Percentiles rank a stretch among this genome's conserved stretches.
Conservation (phyloP, 1,140 invertebrate genomes). For the Amphibalanus amphitrite region DNA sequence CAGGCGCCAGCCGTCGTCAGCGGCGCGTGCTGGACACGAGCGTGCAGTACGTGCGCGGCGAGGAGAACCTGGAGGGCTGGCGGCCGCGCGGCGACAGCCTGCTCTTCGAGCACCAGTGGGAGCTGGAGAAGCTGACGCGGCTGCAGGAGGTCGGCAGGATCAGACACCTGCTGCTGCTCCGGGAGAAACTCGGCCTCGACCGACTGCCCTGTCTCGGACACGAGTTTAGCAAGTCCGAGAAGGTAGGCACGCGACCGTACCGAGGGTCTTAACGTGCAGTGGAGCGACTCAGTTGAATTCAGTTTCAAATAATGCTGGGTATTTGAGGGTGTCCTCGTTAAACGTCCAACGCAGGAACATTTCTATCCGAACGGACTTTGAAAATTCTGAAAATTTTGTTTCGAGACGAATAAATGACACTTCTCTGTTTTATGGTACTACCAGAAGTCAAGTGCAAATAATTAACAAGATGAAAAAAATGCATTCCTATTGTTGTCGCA, state of each 20-base stretch:
- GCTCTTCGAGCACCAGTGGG: constrained; percentile 98
- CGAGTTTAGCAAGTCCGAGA: constrained; percentile 68
- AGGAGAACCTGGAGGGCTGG: constrained; percentile 97
- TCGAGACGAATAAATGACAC: too few relatives aligned
- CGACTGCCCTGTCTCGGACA: constrained; percentile 31
- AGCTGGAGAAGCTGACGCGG: constrained; percentile 90
- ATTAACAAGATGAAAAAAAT: too few relatives aligned
- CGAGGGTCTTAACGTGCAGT: too few relatives aligned
- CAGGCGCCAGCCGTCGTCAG: constrained; percentile 85
- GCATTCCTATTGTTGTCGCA: too few relatives aligned
- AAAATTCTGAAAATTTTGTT: too few relatives aligned
- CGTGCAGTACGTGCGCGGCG: constrained; percentile 92
- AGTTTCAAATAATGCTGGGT: too few relatives aligned
- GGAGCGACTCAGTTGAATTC: too few relatives aligned
- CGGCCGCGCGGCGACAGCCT: constrained; percentile 79
- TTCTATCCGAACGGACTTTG: too few relatives aligned
- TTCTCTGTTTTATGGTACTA: too few relatives aligned
- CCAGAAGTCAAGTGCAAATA: too few relatives aligned
- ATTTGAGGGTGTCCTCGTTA: too few relatives aligned
- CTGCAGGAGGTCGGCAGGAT: constrained; percentile 87
- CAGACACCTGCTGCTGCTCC: constrained; percentile 63
- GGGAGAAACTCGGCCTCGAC: constrained; percentile 70
- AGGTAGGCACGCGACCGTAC: constrained; percentile 31
- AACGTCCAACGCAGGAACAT: too few relatives aligned
- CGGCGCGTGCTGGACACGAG: constrained; percentile 91